Percentiles rank a stretch among this genome's conserved stretches.
phyloP scores from a whole-genome alignment of 2,888 invertebrate species.

The Agriopis marginaria region DNA sequence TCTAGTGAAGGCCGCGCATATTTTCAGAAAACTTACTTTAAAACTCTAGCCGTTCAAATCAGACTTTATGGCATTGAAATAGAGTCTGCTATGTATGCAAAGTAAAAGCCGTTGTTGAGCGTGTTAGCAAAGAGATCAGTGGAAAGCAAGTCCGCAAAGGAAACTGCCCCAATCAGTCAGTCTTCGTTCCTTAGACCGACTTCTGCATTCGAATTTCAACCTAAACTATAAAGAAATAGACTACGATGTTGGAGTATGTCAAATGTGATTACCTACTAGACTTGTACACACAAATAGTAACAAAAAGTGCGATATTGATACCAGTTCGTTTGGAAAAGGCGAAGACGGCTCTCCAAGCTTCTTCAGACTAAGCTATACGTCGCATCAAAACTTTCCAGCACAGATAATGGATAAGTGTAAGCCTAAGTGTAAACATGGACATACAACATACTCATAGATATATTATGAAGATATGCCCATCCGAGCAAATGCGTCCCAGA shows the following conservation, averaged over 20 bases:
- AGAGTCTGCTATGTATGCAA: slow-evolving; percentile 31
- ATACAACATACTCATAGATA: no score
- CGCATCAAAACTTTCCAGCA: not conserved
- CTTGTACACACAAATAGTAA: slow-evolving; percentile 40
- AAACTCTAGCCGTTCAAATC: slow-evolving; percentile 6
- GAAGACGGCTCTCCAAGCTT: slow-evolving; percentile 34
- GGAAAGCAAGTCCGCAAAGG: slow-evolving; percentile 54
- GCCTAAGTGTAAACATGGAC: no score
- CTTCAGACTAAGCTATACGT: slow-evolving; percentile 6
- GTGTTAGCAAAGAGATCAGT: slow-evolving; percentile 45
- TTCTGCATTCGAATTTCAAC: slow-evolving; percentile 21
- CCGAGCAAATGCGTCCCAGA: no score
- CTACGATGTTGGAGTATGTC: slow-evolving; percentile 12
- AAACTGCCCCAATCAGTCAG: slow-evolving; percentile 62
- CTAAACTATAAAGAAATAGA: slow-evolving; percentile 13
- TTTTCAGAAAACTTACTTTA: not conserved
- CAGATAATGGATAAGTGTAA: not conserved
- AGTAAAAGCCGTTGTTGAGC: slow-evolving; percentile 25
- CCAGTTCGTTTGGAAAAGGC: slow-evolving; percentile 51
- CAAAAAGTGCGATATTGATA: slow-evolving; percentile 55
- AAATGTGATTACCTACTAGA: slow-evolving; percentile 26
- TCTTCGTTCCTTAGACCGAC: slow-evolving; percentile 34
- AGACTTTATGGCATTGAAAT: slow-evolving; percentile 29
- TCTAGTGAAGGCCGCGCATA: slow-evolving; percentile 30
- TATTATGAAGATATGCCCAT: no score